These are phyloP conservation scores for Sisyra nigra DNA, from an alignment of 2,888 invertebrate species.

Conservation along the genomic window DNA sequence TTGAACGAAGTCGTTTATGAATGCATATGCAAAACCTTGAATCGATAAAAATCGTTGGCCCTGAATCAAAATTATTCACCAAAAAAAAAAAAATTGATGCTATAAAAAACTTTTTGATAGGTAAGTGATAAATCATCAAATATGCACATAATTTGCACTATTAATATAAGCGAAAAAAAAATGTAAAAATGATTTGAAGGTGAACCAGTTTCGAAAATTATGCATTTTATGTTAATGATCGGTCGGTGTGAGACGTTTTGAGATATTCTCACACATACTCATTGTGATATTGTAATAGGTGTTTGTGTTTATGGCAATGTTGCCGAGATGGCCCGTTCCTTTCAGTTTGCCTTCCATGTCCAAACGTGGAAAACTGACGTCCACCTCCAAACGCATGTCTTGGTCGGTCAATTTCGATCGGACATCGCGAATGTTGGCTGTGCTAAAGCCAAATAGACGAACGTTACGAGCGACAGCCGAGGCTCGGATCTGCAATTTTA, in stretches of 20 bases:
- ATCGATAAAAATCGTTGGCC: too few relatives aligned
- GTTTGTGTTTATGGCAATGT: conserved; percentile 39
- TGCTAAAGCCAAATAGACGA: conserved; percentile 35
- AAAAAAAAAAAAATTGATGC: too few relatives aligned
- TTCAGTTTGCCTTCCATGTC: conserved; percentile 39
- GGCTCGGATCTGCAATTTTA: neutral
- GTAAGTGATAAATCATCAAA: too few relatives aligned
- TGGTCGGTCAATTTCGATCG: conserved; percentile 37
- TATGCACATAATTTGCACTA: neutral
- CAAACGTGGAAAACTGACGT: conserved; percentile 36
- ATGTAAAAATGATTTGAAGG: neutral
- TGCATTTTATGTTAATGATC: neutral
- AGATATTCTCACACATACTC: conserved; percentile 35
- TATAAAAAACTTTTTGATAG: too few relatives aligned
- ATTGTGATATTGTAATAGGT: conserved; percentile 40
- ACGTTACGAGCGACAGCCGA: conserved; percentile 29
- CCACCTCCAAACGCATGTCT: conserved; percentile 38
- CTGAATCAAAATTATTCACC: too few relatives aligned
- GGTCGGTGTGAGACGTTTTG: neutral
- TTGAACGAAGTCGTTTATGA: too few relatives aligned
- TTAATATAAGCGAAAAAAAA: neutral
- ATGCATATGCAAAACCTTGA: too few relatives aligned
- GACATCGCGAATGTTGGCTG: conserved; percentile 35
- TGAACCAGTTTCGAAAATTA: neutral
- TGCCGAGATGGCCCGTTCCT: conserved; percentile 43